These are phyloP conservation scores for Caerostris darwini DNA, from an alignment of 1,140 invertebrate species.

Conservation along the genomic window DNA sequence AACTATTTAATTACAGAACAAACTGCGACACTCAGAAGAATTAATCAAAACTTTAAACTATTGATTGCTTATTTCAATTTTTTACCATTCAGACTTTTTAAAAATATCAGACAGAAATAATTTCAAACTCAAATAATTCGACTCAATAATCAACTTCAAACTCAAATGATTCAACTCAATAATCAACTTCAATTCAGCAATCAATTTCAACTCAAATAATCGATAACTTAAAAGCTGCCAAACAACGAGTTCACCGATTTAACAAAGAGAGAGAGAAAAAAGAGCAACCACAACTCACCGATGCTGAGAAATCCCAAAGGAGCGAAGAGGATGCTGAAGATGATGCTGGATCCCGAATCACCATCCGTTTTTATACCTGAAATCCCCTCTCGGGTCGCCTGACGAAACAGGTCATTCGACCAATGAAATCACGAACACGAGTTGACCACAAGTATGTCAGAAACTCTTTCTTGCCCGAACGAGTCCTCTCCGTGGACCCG, in stretches of 20 bases:
- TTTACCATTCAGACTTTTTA: no score
- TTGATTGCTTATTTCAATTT: no score
- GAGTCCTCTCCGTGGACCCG: neutral
- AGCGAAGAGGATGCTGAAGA: neutral
- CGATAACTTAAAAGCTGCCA: neutral
- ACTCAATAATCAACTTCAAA: no score
- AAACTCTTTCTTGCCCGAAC: neutral
- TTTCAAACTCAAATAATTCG: no score
- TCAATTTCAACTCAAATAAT: no score
- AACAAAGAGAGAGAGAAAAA: neutral
- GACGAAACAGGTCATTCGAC: neutral
- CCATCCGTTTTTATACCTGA: slow-evolving; percentile 10
- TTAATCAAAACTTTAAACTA: no score
- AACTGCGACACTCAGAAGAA: no score
- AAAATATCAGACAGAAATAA: no score
- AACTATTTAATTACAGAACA: no score
- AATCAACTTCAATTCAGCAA: no score
- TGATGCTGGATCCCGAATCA: neutral
- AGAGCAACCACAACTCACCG: neutral
- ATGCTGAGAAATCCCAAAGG: neutral
- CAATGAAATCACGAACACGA: neutral
- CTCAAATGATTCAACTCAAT: no score
- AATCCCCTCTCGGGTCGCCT: neutral
- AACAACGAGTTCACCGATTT: neutral
- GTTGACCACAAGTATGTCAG: slow-evolving; percentile 9